Conservation (phyloP, 2,888 invertebrate species). For the Ennomos quercinarius region DNA sequence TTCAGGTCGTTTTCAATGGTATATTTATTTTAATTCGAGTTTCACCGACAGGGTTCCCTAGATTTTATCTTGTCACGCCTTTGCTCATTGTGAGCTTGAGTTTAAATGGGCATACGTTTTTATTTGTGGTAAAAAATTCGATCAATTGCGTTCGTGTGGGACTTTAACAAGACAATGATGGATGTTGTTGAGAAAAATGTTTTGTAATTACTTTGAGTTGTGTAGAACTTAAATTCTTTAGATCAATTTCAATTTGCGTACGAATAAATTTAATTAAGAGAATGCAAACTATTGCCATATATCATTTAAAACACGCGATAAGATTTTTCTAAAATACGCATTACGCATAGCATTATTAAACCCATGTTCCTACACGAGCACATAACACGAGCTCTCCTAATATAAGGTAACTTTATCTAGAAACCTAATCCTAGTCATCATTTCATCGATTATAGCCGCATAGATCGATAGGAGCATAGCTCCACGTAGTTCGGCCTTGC, state of each 20-base stretch:
- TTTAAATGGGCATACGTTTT: slow-evolving; percentile 61
- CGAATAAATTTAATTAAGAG: background rate
- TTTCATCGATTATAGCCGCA: slow-evolving; percentile 18
- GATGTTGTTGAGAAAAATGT: slow-evolving; percentile 33
- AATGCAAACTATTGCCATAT: too few species aligned
- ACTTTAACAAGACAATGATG: slow-evolving; percentile 66
- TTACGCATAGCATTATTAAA: too few species aligned
- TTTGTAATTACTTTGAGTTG: slow-evolving; percentile 28
- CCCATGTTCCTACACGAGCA: too few species aligned
- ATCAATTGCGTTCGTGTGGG: slow-evolving; percentile 63
- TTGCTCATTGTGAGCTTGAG: slow-evolving; percentile 69
- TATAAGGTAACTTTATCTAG: slow-evolving; percentile 7
- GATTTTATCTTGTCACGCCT: slow-evolving; percentile 83
- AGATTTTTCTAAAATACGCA: too few species aligned
- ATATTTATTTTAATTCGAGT: slow-evolving; percentile 78
- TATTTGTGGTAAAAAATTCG: slow-evolving; percentile 65
- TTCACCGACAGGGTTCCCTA: slow-evolving; percentile 66
- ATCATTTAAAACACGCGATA: too few species aligned
- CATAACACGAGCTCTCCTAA: too few species aligned
- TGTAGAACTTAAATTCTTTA: slow-evolving; percentile 9
- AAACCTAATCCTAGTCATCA: slow-evolving; percentile 10
- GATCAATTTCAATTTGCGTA: slow-evolving; percentile 5
- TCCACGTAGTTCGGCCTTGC: slow-evolving; percentile 54
- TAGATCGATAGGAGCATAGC: slow-evolving; percentile 51
- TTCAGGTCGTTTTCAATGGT: slow-evolving; percentile 75